Evolutionary conservation across 2,797 vertebrate genomes (phyloP).

Genomic region (Intellagama lesueurii): DNA sequence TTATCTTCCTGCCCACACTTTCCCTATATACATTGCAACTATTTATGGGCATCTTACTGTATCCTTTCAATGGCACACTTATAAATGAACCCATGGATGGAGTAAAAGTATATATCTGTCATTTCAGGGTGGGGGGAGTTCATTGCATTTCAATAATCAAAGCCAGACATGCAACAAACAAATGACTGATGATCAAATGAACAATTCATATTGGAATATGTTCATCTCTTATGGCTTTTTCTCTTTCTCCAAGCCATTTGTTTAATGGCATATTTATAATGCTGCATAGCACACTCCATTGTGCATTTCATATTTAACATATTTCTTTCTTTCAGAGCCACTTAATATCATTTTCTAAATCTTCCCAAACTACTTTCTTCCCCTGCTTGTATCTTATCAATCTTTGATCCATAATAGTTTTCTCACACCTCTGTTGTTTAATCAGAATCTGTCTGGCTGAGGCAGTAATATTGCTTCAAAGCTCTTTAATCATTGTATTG

Average conservation of each 20-base stretch:
- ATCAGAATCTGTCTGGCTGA: conserved; percentile 53
- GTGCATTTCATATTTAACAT: conserved; percentile 33
- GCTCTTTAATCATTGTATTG: conserved; percentile 59
- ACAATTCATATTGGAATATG: conserved; percentile 40
- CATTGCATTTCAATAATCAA: not conserved
- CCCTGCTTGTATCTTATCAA: conserved; percentile 39
- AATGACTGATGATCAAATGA: conserved; percentile 33
- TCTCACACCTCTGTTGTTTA: conserved; percentile 60
- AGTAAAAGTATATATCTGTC: not conserved
- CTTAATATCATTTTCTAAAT: conserved; percentile 52
- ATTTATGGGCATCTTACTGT: not conserved
- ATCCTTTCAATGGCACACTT: too few species aligned
- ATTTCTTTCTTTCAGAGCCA: conserved; percentile 45
- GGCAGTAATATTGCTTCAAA: conserved; percentile 32
- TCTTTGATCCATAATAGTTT: conserved; percentile 57
- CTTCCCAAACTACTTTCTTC: conserved; percentile 39
- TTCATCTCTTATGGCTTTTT: conserved; percentile 5
- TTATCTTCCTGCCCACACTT: not conserved
- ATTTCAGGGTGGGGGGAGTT: not conserved
- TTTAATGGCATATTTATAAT: conserved; percentile 50
- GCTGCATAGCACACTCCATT: not conserved
- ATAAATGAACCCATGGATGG: not conserved
- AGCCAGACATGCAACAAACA: conserved; percentile 21
- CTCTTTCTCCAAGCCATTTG: conserved; percentile 24
- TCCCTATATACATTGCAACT: not conserved